These are phyloP conservation scores for Lamprologus ornatipinnis DNA, from an alignment of 2,113 vertebrate species.

Conservation along the genomic window DNA sequence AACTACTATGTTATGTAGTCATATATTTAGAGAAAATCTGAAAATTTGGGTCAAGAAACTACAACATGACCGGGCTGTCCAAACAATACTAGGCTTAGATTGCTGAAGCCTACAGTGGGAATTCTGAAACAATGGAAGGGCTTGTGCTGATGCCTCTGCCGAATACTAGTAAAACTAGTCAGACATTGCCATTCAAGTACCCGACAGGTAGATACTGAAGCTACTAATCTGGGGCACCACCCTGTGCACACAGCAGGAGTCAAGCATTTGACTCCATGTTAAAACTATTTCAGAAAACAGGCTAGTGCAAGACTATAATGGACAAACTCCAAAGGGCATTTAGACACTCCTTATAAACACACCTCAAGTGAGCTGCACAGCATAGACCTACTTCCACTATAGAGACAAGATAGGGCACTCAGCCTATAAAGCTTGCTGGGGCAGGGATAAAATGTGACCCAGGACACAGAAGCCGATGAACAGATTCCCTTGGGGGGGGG, in stretches of 20 bases:
- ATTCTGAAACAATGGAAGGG: background rate
- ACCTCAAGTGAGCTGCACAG: background rate
- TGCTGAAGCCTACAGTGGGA: background rate
- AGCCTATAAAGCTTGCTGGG: constrained; percentile 21
- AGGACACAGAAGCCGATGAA: constrained; percentile 39
- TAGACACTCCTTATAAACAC: background rate
- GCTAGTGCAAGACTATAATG: background rate
- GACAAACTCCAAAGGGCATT: background rate
- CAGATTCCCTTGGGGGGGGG: constrained; percentile 16
- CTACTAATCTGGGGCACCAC: background rate
- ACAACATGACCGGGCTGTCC: background rate
- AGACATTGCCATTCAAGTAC: background rate
- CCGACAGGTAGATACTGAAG: background rate
- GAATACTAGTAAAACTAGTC: constrained; percentile 26
- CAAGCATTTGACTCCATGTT: background rate
- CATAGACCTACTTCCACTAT: background rate
- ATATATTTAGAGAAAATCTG: background rate
- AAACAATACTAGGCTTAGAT: too few species aligned
- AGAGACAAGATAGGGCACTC: background rate
- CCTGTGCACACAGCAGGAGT: background rate
- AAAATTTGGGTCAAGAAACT: background rate
- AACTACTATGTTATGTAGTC: background rate
- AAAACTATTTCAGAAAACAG: background rate
- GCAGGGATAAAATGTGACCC: constrained; percentile 40
- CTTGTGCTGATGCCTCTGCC: background rate